Evolutionary conservation across 2,113 vertebrate species (phyloP).

Genomic region (Gadus macrocephalus): DNA sequence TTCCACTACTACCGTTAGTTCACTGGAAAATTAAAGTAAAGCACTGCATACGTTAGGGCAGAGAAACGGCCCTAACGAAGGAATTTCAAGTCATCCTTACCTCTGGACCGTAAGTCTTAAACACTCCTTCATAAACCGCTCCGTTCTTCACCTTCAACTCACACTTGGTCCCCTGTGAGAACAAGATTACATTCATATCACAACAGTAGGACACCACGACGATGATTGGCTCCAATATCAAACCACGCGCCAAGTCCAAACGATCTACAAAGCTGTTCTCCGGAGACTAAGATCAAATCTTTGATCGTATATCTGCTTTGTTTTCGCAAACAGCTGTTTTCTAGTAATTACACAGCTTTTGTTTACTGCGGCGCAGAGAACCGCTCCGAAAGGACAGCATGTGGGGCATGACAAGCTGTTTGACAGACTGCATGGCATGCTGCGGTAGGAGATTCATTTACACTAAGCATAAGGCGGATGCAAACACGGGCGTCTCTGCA

Average conservation of each 20-base stretch:
- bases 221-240: conserved; percentile 12
- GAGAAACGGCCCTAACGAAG: conserved; percentile 1
- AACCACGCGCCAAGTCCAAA: conserved; percentile 18
- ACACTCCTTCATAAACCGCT: conserved; percentile 95
- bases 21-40: conserved; percentile 9
- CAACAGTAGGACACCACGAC: conserved; percentile 5
- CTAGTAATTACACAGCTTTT: conserved; percentile 45
- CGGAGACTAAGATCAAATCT: conserved; percentile 31
- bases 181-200: conserved; percentile 19
- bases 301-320: conserved; percentile 44
- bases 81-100: conserved; percentile 68
- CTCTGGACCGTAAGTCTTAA: conserved; percentile 98
- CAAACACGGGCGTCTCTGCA: conserved; percentile 11
- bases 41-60: conserved; percentile 6
- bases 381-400: conserved; percentile 41
- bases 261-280: conserved; percentile 40
- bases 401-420: conserved; percentile 38
- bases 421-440: conserved; percentile 33
- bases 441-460: conserved; percentile 34
- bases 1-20: conserved; percentile 2
- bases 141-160: conserved; percentile 99
- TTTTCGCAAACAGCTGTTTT: conserved; percentile 51
- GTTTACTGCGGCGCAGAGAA: conserved; percentile 52
- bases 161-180: conserved; percentile 93
- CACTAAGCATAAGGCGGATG: conserved; percentile 31